Conservation (phyloP, 2,797 vertebrate species). For the Hemibagrus guttatus region DNA sequence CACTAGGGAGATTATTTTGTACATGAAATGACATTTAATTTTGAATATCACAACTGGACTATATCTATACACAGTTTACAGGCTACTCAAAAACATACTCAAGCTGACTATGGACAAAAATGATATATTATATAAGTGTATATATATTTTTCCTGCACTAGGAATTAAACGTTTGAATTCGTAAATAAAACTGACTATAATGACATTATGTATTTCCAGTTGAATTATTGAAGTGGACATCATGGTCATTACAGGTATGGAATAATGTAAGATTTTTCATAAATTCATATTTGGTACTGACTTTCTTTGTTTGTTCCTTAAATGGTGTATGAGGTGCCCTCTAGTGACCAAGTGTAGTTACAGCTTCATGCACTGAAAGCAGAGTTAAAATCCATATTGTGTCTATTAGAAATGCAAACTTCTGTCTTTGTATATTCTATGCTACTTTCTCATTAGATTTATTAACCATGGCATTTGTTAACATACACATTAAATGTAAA, state of each 20-base stretch:
- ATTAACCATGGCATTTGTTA: neutral
- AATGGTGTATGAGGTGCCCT: constrained; percentile 33
- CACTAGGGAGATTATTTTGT: constrained; percentile 1
- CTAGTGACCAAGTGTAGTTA: constrained; percentile 38
- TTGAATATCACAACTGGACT: neutral
- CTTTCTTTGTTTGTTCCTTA: constrained; percentile 16
- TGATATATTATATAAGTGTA: neutral
- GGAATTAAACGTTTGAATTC: neutral
- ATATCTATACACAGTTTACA: neutral
- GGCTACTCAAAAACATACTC: too few relatives aligned
- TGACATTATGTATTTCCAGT: neutral
- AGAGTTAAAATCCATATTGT: neutral
- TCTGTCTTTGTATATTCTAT: neutral
- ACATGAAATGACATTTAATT: neutral
- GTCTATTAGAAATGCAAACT: neutral
- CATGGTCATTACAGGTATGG: neutral
- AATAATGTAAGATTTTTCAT: neutral
- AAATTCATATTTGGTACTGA: neutral
- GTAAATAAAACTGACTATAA: neutral
- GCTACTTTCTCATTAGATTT: neutral
- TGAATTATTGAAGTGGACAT: neutral
- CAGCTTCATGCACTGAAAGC: neutral
- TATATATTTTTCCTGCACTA: neutral
- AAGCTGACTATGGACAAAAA: neutral
- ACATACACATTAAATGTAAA: neutral